These are phyloP conservation scores for Xiphorhynchus elegans DNA, from an alignment of 2,113 vertebrate species.

Conservation along the genomic window DNA sequence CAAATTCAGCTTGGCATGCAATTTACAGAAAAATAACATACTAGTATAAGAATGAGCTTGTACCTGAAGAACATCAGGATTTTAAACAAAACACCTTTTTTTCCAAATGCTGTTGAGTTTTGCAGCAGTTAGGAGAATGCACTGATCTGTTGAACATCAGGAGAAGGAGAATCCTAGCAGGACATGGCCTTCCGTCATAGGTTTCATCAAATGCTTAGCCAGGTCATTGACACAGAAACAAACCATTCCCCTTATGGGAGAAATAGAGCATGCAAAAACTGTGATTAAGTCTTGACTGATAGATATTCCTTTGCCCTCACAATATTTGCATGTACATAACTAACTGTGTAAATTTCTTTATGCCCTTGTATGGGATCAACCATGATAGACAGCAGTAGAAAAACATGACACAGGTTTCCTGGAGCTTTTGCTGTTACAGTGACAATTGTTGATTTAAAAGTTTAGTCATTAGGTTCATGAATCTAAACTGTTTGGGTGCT, in stretches of 20 bases:
- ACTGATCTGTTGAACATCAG: background rate
- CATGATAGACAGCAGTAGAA: background rate
- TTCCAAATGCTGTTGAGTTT: background rate
- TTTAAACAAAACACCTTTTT: background rate
- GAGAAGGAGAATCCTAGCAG: background rate
- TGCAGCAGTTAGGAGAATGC: background rate
- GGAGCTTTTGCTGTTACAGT: background rate
- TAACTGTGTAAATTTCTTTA: background rate
- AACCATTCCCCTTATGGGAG: background rate
- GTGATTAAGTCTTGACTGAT: background rate
- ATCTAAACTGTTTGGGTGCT: background rate
- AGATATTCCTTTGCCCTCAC: background rate
- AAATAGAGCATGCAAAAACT: background rate
- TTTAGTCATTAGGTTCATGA: background rate
- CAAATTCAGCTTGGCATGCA: slow-evolving; percentile 6
- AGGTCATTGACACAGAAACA: background rate
- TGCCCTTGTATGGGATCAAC: background rate
- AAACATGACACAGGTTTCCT: background rate
- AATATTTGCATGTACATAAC: background rate
- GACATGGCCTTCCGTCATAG: background rate
- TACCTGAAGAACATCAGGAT: background rate
- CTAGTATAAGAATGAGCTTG: background rate
- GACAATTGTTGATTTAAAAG: background rate
- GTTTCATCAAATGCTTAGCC: background rate
- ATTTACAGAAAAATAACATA: background rate